phyloP scores from a whole-genome alignment of 2,113 vertebrate species.

The Lichenostomus cassidix region DNA sequence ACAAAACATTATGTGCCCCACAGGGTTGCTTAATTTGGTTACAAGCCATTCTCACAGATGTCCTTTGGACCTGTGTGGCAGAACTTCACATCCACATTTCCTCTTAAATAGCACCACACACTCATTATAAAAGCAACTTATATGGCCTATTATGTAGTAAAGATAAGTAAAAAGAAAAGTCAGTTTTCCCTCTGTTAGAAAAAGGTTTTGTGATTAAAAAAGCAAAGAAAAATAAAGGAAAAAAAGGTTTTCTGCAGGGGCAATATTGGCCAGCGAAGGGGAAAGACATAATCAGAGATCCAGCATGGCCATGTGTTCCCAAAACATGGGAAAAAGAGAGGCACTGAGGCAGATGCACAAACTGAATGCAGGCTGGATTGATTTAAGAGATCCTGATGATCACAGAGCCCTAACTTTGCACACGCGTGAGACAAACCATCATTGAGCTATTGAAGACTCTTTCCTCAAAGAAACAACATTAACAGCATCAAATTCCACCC shows the following conservation, averaged over 20 bases:
- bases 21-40: neutral
- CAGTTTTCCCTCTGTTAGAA: neutral
- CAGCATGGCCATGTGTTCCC: neutral
- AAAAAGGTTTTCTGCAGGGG: neutral
- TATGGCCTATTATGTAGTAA: neutral
- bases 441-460: neutral
- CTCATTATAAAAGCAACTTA: neutral
- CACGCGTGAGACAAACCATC: neutral
- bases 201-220: neutral
- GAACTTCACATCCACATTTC: neutral
- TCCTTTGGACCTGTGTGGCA: neutral
- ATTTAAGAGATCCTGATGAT: slow-evolving; percentile 16
- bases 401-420: neutral
- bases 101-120: neutral
- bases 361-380: slow-evolving; percentile 4
- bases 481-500: neutral
- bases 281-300: neutral
- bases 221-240: neutral
- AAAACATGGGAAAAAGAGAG: neutral
- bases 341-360: slow-evolving; percentile 41
- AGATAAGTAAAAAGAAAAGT: neutral
- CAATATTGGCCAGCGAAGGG: neutral
- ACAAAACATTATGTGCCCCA: slow-evolving; percentile 6
- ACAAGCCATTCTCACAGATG: neutral
- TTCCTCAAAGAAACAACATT: neutral